Base-by-base conservation (phyloP, 1,140 invertebrate species). In the Popillia japonica region DNA sequence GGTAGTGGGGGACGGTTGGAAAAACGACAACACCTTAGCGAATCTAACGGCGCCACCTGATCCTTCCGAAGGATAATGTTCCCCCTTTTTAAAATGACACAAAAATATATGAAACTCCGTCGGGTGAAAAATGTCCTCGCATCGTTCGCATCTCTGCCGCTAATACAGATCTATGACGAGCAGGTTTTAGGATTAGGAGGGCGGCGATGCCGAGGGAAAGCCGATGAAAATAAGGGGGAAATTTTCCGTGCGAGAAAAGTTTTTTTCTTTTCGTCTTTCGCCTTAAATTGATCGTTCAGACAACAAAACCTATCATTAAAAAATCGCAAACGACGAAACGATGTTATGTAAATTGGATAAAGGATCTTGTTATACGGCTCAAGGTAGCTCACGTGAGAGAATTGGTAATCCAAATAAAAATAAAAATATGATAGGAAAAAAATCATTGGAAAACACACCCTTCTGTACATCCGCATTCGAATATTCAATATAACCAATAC, bases 1-100 rank as follows among this genome's bases (percentile, higher is more conserved):
- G 27, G 27, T n/a, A 34, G 27, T 2, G n/a, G 27, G 27, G 27
- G 27, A 34, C 27, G 27, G 27, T 34, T 34, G 17, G 27, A 68
- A 68, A 68, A 68, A 34, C 61, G 61, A 34, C 22, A 68, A 68
- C 61, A 68, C 61, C 61, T 68, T 68, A 68, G 61, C 27, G 20
- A 34, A 68, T 68, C 61, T 22, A 14, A 10, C 61, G 6, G 61
- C 61, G 20, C 61, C 61, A 68, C 61, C 61, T 68, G 61, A 68
- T 68, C 61, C 61, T 68, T 68, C 61, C 61, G 27, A 68, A 68
- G 61, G 61, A 68, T 68, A 68, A 68, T 68, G 61, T 68, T 68
- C 61, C 27, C 44, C 61, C 61, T 68, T 68, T 68, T 68, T 68
- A 68, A 68, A 68, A 68, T 68, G 61, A 68, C 61, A 68, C 61